Evolutionary conservation across 2,113 vertebrate genomes (phyloP).

Genomic region (Dissostichus mawsoni): DNA sequence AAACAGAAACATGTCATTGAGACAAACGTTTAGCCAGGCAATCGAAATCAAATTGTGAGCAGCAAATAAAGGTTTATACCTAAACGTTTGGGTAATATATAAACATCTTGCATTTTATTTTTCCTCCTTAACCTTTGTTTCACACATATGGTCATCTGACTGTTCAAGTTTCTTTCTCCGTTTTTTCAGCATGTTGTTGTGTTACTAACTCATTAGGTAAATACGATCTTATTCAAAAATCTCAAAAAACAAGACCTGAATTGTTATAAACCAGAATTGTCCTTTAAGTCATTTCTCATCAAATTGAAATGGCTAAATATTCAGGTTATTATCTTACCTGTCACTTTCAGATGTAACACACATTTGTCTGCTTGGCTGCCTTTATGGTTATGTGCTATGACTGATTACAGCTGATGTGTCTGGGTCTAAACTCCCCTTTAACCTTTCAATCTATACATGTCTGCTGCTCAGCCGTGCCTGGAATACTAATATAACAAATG

Average conservation of each 20-base stretch:
- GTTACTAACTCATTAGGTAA: neutral
- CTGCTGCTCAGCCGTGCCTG: constrained; percentile 61
- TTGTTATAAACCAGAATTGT: neutral
- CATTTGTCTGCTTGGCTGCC: constrained; percentile 16
- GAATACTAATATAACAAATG: constrained; percentile 79
- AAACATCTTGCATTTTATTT: neutral
- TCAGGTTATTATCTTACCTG: constrained; percentile 12
- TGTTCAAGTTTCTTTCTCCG: neutral
- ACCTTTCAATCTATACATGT: constrained; percentile 73
- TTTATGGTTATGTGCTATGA: constrained; percentile 40
- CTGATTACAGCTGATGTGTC: constrained; percentile 67
- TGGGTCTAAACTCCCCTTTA: constrained; percentile 75
- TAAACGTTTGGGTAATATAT: neutral
- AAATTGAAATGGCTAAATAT: neutral
- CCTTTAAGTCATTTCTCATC: neutral
- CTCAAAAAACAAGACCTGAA: neutral
- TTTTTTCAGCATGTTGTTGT: neutral
- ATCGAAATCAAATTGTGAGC: neutral
- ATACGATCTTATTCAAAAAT: neutral
- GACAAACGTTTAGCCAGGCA: neutral
- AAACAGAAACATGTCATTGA: neutral
- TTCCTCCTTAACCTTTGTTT: neutral
- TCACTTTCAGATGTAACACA: constrained; percentile 30
- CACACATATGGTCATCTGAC: neutral
- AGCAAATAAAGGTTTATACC: neutral